phyloP scores from a whole-genome alignment of 2,888 invertebrate species.

The Odontocolon sp. region DNA sequence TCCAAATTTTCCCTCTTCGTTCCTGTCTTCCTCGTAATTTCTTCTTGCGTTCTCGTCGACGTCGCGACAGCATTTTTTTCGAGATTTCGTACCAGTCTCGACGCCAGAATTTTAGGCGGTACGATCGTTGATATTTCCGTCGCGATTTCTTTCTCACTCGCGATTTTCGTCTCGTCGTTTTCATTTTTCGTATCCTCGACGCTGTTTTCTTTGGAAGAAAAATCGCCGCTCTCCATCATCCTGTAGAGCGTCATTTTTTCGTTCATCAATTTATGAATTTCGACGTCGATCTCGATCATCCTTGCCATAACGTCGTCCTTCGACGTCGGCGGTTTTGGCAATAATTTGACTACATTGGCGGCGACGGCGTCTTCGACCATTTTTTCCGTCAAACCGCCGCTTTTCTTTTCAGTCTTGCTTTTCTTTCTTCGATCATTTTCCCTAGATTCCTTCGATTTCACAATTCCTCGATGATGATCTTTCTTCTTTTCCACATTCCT shows the following conservation, averaged over 20 bases:
- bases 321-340: conserved; percentile 62
- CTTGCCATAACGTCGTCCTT: conserved; percentile 81
- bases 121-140: background rate
- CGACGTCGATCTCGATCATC: conserved; percentile 85
- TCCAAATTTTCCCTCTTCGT: conserved; percentile 13
- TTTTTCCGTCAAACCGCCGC: conserved; percentile 51
- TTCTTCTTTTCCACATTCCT: no score
- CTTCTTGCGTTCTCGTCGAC: background rate
- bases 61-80: conserved; percentile 1
- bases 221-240: conserved; percentile 80
- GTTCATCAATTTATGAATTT: conserved; percentile 83
- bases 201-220: conserved; percentile 12
- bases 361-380: conserved; percentile 63
- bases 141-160: conserved; percentile 2
- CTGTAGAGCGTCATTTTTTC: conserved; percentile 84
- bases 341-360: conserved; percentile 56
- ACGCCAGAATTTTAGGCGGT: conserved; percentile 4
- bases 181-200: background rate
- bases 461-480: conserved; percentile 28
- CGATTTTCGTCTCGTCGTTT: background rate
- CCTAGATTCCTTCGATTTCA: conserved; percentile 35
- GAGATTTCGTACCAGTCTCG: conserved; percentile 20
- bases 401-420: conserved; percentile 45
- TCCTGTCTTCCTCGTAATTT: conserved; percentile 23
- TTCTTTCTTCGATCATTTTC: conserved; percentile 37